Evolutionary conservation across 2,797 vertebrate species (phyloP), one percentile per base, ranked within the genome.

Genomic region (Spinibarbus caldwelli): DNA sequence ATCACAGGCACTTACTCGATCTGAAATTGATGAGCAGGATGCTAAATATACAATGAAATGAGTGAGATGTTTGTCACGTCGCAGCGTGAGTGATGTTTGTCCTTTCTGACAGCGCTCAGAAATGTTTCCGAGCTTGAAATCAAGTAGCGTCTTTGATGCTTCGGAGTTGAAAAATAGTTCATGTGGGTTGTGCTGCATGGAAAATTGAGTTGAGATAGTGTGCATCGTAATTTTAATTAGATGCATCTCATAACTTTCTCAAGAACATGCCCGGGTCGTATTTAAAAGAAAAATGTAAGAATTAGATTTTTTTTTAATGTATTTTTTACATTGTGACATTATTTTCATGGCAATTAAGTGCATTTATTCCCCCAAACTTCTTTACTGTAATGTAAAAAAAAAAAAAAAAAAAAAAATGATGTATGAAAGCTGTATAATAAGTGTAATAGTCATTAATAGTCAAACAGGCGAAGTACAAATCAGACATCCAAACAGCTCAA

Each of bases 61-160:
- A 76, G 83, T 49, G 82, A 86, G 82, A 84, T 87, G 86, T 79
- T 83, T 82, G 88, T 82, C 90, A 83, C 80, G 79, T 66, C 72
- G 43, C 64, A 83, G 84, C 47, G 12, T 72, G 87, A 87, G 77
- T 72, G 87, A 89, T 85, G 84, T 85, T 85, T 87, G 79, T 68
- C 64, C 85, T 87, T 83, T 59, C 59, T 86, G 85, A 88, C 68
- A 66, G 88, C 36, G 54, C 52, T 66, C 59, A 9, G 62, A 62
- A 85, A 89, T 64, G 52, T 47, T 78, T 75, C 19, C 1, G 21
- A 75, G 75, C 43, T 70, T 77, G 71, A 86, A 80, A 34, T 54
- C 43, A n/a, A 66, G 38, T 2, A 49, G 57, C 14, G 3, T 72
- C 57, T 83, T 83, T 49, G 43, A 75, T 64, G 57, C 31, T 10